These are phyloP conservation scores for Apodemia mormo DNA, from an alignment of 2,888 invertebrate genomes.

Conservation along the genomic window DNA sequence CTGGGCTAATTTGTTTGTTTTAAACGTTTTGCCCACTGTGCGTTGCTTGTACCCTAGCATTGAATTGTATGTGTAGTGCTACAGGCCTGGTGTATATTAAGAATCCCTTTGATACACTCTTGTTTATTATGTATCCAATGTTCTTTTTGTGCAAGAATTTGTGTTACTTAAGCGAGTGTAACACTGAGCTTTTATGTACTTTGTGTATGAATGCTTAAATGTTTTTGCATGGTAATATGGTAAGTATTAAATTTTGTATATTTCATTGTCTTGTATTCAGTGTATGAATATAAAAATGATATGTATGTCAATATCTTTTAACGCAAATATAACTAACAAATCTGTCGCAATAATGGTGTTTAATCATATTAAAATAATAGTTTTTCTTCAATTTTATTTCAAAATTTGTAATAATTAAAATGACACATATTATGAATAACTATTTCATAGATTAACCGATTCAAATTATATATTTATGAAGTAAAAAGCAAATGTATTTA, in stretches of 20 bases:
- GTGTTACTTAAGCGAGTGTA: slow-evolving; percentile 21
- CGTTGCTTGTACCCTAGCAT: slow-evolving; percentile 70
- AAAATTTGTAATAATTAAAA: not conserved
- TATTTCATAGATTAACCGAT: no score
- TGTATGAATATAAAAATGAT: no score
- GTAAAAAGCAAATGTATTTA: no score
- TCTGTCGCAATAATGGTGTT: no score
- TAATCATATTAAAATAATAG: no score
- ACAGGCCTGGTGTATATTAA: slow-evolving; percentile 52
- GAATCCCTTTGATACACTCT: slow-evolving; percentile 36
- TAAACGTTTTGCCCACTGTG: slow-evolving; percentile 55
- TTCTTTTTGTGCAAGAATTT: slow-evolving; percentile 24
- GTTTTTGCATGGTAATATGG: slow-evolving; percentile 31
- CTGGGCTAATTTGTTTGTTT: not conserved
- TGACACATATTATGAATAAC: not conserved
- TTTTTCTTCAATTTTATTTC: not conserved
- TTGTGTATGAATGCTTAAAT: slow-evolving; percentile 31
- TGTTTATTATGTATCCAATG: slow-evolving; percentile 31
- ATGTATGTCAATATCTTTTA: no score
- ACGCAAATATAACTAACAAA: no score
- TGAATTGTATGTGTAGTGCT: slow-evolving; percentile 61
- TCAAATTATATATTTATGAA: no score
- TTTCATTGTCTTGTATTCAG: slow-evolving; percentile 8
- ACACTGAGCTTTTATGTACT: slow-evolving; percentile 23
- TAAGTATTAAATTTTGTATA: slow-evolving; percentile 19